phyloP scores from a whole-genome alignment of 2,888 invertebrate species.

The Isotomurus palustris region DNA sequence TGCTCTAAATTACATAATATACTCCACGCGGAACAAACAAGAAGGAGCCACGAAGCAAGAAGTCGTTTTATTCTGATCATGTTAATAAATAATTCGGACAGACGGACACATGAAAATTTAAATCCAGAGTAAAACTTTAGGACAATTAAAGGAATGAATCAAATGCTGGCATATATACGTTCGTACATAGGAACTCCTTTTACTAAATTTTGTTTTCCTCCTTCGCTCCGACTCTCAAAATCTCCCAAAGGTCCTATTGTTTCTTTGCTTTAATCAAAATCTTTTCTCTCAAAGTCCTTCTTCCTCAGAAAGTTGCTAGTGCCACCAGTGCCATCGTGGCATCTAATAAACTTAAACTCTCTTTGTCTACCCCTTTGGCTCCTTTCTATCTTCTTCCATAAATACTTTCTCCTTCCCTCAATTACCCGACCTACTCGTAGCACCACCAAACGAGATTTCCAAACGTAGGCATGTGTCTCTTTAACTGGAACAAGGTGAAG shows the following conservation, averaged over 20 bases:
- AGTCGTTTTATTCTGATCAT: conserved; percentile 12
- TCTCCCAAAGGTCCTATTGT: conserved; percentile 45
- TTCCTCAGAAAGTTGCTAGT: not conserved
- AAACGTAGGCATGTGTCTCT: too few species aligned
- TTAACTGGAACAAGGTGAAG: too few species aligned
- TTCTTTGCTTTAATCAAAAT: conserved; percentile 47
- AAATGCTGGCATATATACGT: conserved; percentile 40
- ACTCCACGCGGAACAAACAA: too few species aligned
- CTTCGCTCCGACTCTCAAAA: conserved; percentile 35
- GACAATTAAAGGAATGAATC: conserved; percentile 45
- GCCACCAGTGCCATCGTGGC: not conserved
- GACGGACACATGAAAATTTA: conserved; percentile 42
- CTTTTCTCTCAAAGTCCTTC: conserved; percentile 29
- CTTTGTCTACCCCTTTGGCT: too few species aligned
- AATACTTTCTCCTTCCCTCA: too few species aligned
- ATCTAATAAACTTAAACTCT: too few species aligned
- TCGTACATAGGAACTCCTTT: too few species aligned
- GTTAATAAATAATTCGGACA: conserved; percentile 39
- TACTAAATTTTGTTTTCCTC: conserved; percentile 42
- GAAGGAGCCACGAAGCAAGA: too few species aligned
- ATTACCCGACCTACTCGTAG: too few species aligned
- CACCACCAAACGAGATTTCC: too few species aligned
- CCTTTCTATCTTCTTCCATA: too few species aligned
- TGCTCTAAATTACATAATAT: too few species aligned
- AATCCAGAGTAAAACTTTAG: conserved; percentile 42